Base-by-base conservation (phyloP, 2,797 vertebrate genomes). In the Malacoraja senta region DNA sequence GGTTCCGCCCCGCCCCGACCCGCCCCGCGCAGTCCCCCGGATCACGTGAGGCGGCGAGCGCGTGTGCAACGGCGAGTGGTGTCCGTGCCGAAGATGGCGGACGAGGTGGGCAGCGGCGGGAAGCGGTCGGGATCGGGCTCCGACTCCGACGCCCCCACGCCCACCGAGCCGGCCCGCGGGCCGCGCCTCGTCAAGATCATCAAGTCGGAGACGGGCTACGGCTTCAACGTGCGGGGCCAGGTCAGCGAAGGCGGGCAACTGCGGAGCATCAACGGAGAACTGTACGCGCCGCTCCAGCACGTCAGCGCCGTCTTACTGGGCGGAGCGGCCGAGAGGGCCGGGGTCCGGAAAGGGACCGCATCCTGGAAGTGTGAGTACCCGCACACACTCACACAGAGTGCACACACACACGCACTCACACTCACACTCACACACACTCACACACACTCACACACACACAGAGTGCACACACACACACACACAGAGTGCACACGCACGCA, bases 241-340 rank as follows among this genome's bases (percentile, higher is more conserved):
- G 98, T 99, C 93, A 99, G 98, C 95, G 98, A 99, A 96, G 98
- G 98, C 93, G 98, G 98, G 13, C 98, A 99, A 93, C 97, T 99
- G 13, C 97, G 98, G 95, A 99, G 98, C 97, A 99, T 99, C 94
- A 97, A 99, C 97, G 98, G 98, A 86, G 98, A 99, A 95, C 97
- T 99, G 95, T 99, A 99, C 96, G 98, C 98, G 83, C 98, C 98
- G 78, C 97, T 99, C 95, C 98, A 99, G 97, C 98, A 99, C 95
- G 98, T 99, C 94, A 98, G 98, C 94, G 98, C 98, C 93, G 98
- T 99, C 44, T 95, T 99, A 94, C 98, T 98, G 94, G 98, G 98
- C 93, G 98, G 98, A 72, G 98, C 98, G 3, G 98, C 98, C 81
- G 98, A 99, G 96, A 96, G 98, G 95, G 98, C 98, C 95, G 98